Conservation (phyloP, 2,113 vertebrate genomes). For the Lipotes vexillifer region DNA sequence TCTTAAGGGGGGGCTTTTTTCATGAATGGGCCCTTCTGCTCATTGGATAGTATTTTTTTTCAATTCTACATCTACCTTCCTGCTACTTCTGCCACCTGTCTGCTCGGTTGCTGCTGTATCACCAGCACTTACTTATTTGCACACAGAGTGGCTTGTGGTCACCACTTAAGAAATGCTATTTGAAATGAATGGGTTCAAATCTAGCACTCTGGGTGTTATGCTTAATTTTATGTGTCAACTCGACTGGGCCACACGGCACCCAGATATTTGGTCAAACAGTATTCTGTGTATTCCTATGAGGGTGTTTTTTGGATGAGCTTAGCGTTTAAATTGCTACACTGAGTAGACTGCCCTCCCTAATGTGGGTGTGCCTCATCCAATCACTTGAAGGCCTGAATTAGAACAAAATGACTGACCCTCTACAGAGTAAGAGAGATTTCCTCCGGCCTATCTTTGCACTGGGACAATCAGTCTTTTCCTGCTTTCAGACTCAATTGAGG, state of each 20-base stretch:
- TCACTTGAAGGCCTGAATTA: not conserved
- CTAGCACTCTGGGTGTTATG: not conserved
- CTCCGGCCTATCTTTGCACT: not conserved
- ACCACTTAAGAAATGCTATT: not conserved
- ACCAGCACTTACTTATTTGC: not conserved
- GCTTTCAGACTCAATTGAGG: not conserved
- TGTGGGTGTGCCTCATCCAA: not conserved
- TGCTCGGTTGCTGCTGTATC: not conserved
- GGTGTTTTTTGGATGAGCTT: not conserved
- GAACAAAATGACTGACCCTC: not conserved
- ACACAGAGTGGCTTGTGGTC: not conserved
- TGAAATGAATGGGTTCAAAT: not conserved
- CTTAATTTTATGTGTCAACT: not conserved
- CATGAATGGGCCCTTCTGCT: not conserved
- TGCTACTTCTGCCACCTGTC: not conserved
- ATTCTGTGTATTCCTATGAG: not conserved
- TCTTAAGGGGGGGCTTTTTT: not conserved
- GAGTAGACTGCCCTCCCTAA: not conserved
- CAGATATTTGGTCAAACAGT: not conserved
- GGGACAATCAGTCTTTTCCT: not conserved
- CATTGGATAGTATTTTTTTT: not conserved
- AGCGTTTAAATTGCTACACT: not conserved
- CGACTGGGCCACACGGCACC: not conserved
- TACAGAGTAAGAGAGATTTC: not conserved
- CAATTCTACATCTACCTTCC: not conserved